phyloP scores from a whole-genome alignment of 2,113 vertebrate species.

The Nannospalax galili region DNA sequence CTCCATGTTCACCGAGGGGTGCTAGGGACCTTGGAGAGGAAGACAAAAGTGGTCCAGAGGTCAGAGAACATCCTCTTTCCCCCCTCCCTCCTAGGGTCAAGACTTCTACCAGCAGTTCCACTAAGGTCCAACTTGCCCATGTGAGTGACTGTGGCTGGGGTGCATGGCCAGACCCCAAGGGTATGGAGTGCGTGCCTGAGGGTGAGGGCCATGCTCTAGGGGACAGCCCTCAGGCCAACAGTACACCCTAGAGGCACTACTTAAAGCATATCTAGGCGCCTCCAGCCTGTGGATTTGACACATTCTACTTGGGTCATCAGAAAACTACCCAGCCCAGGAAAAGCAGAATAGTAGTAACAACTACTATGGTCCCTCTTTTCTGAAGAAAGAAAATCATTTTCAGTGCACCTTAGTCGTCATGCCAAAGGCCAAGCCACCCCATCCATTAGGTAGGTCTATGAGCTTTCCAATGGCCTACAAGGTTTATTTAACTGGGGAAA shows the following conservation, averaged over 20 bases:
- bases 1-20: accelerated
- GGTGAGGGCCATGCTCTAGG: neutral
- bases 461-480: neutral
- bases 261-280: neutral
- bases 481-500: neutral
- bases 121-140: no score
- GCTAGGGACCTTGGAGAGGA: neutral
- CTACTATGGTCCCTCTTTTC: no score
- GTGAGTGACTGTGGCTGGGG: no score
- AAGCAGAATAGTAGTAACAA: no score
- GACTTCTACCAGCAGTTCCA: no score
- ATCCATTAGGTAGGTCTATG: neutral
- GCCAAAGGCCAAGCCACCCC: no score
- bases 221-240: accelerated
- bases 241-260: no score
- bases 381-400: no score
- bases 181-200: neutral
- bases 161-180: no score
- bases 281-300: accelerated
- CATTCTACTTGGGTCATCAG: accelerated
- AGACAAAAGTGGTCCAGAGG: accelerated
- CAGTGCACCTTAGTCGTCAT: no score
- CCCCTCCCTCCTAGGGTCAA: no score
- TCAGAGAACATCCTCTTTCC: accelerated
- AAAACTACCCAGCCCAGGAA: no score